Conservation (phyloP, 2,113 vertebrate genomes). For the Engraulis encrasicolus region DNA sequence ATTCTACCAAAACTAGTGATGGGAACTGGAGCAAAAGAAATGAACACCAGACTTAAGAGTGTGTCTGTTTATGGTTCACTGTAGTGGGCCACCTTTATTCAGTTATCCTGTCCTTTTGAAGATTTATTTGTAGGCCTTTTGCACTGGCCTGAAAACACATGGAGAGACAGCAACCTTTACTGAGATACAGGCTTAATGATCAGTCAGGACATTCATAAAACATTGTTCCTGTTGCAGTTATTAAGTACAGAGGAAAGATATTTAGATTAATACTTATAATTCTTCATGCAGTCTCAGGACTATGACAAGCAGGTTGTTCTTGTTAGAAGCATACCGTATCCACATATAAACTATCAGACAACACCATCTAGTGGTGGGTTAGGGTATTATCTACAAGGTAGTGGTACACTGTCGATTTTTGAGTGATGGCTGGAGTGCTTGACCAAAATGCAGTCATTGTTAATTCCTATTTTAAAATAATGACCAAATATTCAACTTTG, state of each 20-base stretch:
- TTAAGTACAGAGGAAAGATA: background rate
- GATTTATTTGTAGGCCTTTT: background rate
- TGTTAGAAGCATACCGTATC: background rate
- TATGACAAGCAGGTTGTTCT: background rate
- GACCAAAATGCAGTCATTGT: too few relatives aligned
- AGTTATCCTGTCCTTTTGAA: background rate
- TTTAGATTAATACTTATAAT: background rate
- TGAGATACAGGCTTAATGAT: background rate
- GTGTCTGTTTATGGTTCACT: background rate
- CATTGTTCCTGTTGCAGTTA: background rate
- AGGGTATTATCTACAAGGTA: background rate
- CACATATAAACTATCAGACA: background rate
- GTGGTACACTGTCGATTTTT: background rate
- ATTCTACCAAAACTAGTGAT: background rate
- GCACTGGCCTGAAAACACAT: background rate
- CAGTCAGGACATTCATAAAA: background rate
- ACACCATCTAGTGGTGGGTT: background rate
- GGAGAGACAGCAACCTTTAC: too few relatives aligned
- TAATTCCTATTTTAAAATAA: too few relatives aligned
- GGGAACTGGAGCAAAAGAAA: background rate
- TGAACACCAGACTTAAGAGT: background rate
- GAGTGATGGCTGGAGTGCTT: too few relatives aligned
- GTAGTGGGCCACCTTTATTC: background rate
- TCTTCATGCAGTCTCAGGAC: background rate
- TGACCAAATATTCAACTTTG: too few relatives aligned